These are phyloP conservation scores for Otolemur crassicaudatus DNA, from an alignment of 2,797 vertebrate genomes.

Conservation along the genomic window DNA sequence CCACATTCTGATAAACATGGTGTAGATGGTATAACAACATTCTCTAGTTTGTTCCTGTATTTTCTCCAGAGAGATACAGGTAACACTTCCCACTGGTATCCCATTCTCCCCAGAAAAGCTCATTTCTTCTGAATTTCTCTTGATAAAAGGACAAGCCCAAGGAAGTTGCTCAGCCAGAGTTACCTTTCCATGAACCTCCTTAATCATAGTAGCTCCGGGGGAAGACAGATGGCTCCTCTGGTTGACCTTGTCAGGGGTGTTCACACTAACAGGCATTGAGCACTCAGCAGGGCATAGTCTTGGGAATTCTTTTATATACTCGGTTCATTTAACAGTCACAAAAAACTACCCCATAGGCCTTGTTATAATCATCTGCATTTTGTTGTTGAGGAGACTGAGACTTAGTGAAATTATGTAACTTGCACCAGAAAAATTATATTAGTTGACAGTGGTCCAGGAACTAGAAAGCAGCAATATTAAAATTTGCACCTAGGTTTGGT, in stretches of 20 bases:
- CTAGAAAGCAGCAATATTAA: background rate
- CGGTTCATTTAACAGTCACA: background rate
- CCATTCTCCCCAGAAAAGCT: background rate
- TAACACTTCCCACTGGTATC: background rate
- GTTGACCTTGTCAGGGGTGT: slow-evolving; percentile 56
- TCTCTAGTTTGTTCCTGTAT: background rate
- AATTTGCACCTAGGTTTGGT: background rate
- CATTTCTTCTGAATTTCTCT: slow-evolving; percentile 61
- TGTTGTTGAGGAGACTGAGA: background rate
- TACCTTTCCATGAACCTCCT: slow-evolving; percentile 57
- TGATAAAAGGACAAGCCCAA: slow-evolving; percentile 54
- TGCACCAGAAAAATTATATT: background rate
- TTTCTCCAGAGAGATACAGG: background rate
- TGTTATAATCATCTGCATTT: background rate
- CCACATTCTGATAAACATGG: background rate
- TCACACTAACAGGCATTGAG: background rate
- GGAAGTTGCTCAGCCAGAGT: slow-evolving; percentile 48
- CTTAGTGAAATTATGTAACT: background rate
- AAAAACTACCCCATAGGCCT: background rate
- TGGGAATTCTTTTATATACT: background rate
- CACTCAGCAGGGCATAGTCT: background rate
- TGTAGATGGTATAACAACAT: background rate
- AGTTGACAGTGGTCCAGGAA: background rate
- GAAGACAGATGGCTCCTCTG: background rate
- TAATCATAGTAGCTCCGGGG: slow-evolving; percentile 60